A percentile compares a stretch with the other conserved stretches of the same genome.
Evolutionary conservation across 2,113 vertebrate genomes (phyloP).

Genomic region (Lota lota): DNA sequence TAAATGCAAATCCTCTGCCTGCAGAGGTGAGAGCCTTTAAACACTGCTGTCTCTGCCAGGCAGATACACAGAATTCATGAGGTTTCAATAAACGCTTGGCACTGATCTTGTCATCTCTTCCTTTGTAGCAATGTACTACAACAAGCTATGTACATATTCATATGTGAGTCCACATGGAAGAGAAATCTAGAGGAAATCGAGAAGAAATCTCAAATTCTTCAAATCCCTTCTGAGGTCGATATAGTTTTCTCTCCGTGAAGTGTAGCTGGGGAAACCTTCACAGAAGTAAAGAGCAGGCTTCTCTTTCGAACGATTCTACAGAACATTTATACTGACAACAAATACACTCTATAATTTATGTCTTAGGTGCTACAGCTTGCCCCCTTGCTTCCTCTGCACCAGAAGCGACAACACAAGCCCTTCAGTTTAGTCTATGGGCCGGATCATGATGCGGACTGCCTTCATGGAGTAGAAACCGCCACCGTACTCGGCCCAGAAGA

Average conservation of each 20-base stretch:
- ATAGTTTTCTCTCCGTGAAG: constrained; percentile 8
- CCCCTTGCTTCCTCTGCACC: constrained; percentile 17
- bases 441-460: constrained; percentile 91
- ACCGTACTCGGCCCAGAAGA: constrained; percentile 97
- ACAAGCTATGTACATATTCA: too few relatives aligned
- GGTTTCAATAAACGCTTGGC: too few relatives aligned
- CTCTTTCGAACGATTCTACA: constrained; percentile 10
- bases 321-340: constrained; percentile 1
- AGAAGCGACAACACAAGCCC: constrained; percentile 24
- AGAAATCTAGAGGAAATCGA: too few relatives aligned
- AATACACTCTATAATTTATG: constrained; percentile 9
- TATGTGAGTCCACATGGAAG: too few relatives aligned
- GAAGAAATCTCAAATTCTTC: too few relatives aligned
- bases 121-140: too few relatives aligned
- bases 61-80: too few relatives aligned
- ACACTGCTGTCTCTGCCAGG: too few relatives aligned
- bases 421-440: constrained; percentile 85
- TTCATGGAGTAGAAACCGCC: constrained; percentile 96
- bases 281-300: neutral
- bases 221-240: too few relatives aligned
- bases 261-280: neutral
- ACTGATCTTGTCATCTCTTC: too few relatives aligned
- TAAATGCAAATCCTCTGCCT: too few relatives aligned
- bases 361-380: constrained; percentile 28
- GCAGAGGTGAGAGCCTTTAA: too few relatives aligned